These are phyloP conservation scores for Slavum lentiscoides DNA, from an alignment of 2,888 invertebrate genomes.

Conservation along the genomic window DNA sequence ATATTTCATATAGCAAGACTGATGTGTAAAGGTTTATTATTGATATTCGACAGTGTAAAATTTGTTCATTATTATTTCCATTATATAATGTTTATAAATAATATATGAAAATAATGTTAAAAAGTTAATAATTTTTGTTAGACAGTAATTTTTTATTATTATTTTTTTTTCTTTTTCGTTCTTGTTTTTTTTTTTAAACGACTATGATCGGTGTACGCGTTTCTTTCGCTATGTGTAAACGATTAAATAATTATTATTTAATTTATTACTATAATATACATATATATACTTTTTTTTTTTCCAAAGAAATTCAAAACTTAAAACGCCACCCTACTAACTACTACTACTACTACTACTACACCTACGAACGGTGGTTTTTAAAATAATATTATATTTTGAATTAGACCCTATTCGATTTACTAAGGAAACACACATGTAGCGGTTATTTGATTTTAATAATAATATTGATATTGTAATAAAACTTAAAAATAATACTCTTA, in stretches of 20 bases:
- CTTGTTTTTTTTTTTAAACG: slow-evolving; percentile 20
- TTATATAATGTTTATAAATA: slow-evolving; percentile 43
- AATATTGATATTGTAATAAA: slow-evolving; percentile 10
- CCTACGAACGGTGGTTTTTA: too few species aligned
- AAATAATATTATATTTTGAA: neutral
- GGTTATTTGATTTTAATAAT: slow-evolving; percentile 18
- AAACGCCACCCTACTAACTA: too few species aligned
- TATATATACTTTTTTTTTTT: slow-evolving; percentile 1
- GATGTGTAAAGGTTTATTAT: slow-evolving; percentile 48
- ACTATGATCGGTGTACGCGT: slow-evolving; percentile 19
- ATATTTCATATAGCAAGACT: slow-evolving; percentile 49
- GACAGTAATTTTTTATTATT: neutral
- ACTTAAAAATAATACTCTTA: slow-evolving; percentile 6
- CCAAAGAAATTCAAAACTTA: too few species aligned
- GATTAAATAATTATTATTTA: too few species aligned
- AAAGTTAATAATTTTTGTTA: slow-evolving; percentile 44
- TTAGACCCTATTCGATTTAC: slow-evolving; percentile 49
- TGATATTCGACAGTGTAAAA: slow-evolving; percentile 49
- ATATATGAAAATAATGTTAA: slow-evolving; percentile 46
- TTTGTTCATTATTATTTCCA: slow-evolving; percentile 49
- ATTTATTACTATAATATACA: too few species aligned
- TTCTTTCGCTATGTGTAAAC: too few species aligned
- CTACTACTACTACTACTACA: too few species aligned
- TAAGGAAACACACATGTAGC: slow-evolving; percentile 30
- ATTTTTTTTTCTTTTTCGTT: slow-evolving; percentile 30